phyloP scores from a whole-genome alignment of 2,113 vertebrate species.

The Dromiciops gliroides region DNA sequence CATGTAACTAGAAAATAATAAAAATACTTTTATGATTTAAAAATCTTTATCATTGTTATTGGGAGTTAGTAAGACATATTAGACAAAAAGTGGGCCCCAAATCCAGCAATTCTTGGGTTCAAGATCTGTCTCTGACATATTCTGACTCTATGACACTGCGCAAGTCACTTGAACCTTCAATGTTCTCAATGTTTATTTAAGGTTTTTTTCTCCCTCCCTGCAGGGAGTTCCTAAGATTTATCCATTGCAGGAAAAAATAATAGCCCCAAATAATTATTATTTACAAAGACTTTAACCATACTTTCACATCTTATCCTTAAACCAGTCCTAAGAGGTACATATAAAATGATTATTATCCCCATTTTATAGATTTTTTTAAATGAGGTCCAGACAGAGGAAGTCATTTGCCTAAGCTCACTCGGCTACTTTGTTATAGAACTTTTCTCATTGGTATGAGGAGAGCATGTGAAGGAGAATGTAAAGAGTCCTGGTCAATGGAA shows the following conservation, averaged over 20 bases:
- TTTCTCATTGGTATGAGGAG: background rate
- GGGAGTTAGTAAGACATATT: background rate
- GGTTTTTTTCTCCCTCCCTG: slow-evolving; percentile 60
- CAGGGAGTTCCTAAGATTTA: slow-evolving; percentile 86
- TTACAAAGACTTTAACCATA: background rate
- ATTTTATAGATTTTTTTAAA: background rate
- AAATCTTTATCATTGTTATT: background rate
- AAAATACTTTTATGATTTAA: too few species aligned
- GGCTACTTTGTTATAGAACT: background rate
- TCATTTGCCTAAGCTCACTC: background rate
- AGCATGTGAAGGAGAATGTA: background rate
- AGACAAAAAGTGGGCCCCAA: background rate
- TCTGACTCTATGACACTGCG: background rate
- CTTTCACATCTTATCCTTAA: background rate
- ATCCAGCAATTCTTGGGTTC: background rate
- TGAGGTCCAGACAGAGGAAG: background rate
- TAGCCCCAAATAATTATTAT: too few species aligned
- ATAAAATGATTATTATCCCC: background rate
- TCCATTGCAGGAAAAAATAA: slow-evolving; percentile 85
- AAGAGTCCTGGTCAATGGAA: background rate
- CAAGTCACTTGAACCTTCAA: background rate
- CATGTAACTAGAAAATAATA: too few species aligned
- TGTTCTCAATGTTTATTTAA: background rate
- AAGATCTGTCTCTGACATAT: background rate
- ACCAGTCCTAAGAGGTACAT: background rate